These are phyloP conservation scores for Cosmia pyralina DNA, from an alignment of 2,888 invertebrate species.

Conservation along the genomic window DNA sequence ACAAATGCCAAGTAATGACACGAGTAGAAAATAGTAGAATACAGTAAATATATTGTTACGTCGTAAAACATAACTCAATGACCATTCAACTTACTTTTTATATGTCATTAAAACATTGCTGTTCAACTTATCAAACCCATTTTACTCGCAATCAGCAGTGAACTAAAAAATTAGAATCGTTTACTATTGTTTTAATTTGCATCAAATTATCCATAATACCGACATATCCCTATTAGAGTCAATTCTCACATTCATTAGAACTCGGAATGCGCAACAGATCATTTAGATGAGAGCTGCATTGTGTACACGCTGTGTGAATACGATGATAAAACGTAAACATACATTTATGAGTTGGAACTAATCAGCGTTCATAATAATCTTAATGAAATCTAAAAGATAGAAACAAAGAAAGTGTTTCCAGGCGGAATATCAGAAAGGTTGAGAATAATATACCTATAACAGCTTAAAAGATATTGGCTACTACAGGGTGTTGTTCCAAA, in stretches of 20 bases:
- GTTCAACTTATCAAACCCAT: slow-evolving; percentile 25
- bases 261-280: slow-evolving; percentile 48
- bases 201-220: slow-evolving; percentile 73
- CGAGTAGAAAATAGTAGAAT: slow-evolving; percentile 22
- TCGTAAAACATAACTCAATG: slow-evolving; percentile 24
- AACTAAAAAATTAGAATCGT: slow-evolving; percentile 61
- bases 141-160: slow-evolving; percentile 26
- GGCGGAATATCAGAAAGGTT: neutral
- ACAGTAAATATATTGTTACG: slow-evolving; percentile 24
- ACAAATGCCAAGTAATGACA: slow-evolving; percentile 44
- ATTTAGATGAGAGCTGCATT: slow-evolving; percentile 53
- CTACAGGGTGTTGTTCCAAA: neutral
- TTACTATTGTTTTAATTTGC: slow-evolving; percentile 68
- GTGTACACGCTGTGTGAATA: slow-evolving; percentile 49
- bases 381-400: slow-evolving; percentile 25
- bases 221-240: slow-evolving; percentile 65
- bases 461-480: neutral
- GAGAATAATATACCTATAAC: neutral
- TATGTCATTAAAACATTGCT: neutral
- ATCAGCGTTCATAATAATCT: slow-evolving; percentile 2
- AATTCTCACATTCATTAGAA: slow-evolving; percentile 76
- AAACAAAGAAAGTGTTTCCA: neutral
- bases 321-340: slow-evolving; percentile 53
- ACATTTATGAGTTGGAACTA: slow-evolving; percentile 23
- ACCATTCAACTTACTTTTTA: slow-evolving; percentile 12